phyloP scores from a whole-genome alignment of 1,140 invertebrate genomes.

The Trachymyrmex septentrionalis region DNA sequence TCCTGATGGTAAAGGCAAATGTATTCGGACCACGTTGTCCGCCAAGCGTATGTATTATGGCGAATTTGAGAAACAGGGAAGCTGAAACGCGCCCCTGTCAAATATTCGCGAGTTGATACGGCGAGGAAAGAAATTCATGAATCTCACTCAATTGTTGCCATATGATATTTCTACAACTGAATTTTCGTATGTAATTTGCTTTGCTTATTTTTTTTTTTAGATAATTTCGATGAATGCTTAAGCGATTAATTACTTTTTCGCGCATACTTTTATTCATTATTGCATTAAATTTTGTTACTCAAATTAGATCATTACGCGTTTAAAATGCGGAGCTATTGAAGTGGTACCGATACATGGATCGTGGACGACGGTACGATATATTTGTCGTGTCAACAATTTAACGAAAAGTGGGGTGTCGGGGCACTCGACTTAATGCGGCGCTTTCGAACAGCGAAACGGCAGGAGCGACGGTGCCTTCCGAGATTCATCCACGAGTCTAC shows the following conservation, averaged over 20 bases:
- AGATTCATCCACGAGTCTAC: slow-evolving; percentile 60
- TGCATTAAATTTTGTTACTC: background rate
- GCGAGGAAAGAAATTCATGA: background rate
- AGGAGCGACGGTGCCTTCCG: slow-evolving; percentile 70
- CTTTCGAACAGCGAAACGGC: slow-evolving; percentile 72
- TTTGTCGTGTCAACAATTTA: slow-evolving; percentile 86
- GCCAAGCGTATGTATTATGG: slow-evolving; percentile 36
- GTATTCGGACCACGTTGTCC: slow-evolving; percentile 56
- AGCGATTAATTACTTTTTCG: background rate
- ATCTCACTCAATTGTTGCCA: background rate
- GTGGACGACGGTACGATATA: slow-evolving; percentile 79
- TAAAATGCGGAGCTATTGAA: background rate
- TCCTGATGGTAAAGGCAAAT: slow-evolving; percentile 57
- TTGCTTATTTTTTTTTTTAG: background rate
- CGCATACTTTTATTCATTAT: background rate
- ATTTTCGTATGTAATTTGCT: background rate
- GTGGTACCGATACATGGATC: slow-evolving; percentile 5
- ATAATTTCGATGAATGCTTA: background rate
- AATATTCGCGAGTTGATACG: slow-evolving; percentile 22
- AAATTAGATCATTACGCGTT: background rate
- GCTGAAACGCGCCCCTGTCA: slow-evolving; percentile 2
- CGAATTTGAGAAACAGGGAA: slow-evolving; percentile 46
- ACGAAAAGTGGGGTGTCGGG: slow-evolving; percentile 73
- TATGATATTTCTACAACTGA: background rate
- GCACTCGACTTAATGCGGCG: slow-evolving; percentile 83